Percentiles rank a stretch among this genome's conserved stretches.
Evolutionary conservation across 2,113 vertebrate genomes (phyloP).

Genomic region (Misgurnus anguillicaudatus): DNA sequence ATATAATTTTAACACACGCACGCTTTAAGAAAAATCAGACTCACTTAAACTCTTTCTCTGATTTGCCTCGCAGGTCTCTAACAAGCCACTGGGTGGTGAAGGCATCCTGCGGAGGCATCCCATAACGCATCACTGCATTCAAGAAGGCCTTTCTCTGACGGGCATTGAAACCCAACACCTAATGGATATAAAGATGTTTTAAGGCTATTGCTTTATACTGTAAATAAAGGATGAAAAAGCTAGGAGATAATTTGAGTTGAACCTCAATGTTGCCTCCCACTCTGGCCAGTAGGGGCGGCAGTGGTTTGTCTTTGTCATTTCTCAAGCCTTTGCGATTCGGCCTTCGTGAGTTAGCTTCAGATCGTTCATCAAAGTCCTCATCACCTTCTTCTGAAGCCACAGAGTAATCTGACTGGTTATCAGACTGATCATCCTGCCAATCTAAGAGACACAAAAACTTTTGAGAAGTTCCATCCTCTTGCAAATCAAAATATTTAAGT

Average conservation of each 20-base stretch:
- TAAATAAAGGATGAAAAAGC: background rate
- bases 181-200: background rate
- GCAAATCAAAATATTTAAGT: constrained; percentile 10
- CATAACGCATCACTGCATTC: constrained; percentile 98
- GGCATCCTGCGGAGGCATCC: constrained; percentile 98
- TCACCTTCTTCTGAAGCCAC: constrained; percentile 98
- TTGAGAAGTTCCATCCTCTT: background rate
- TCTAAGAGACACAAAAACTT: constrained; percentile 69
- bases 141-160: constrained; percentile 97
- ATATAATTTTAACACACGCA: background rate
- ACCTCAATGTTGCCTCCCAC: constrained; percentile 99
- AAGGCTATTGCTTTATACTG: background rate
- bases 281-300: constrained; percentile 92
- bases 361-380: constrained; percentile 95
- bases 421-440: constrained; percentile 99
- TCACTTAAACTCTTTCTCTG: constrained; percentile 98
- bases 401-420: constrained; percentile 98
- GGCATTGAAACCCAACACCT: constrained; percentile 97
- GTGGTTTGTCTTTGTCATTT: constrained; percentile 96
- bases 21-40: constrained; percentile 51
- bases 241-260: constrained; percentile 15
- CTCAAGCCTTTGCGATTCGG: constrained; percentile 93
- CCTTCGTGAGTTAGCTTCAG: constrained; percentile 89
- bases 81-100: constrained; percentile 99
- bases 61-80: constrained; percentile 93